These are phyloP conservation scores for Asarcornis scutulata DNA, from an alignment of 2,113 vertebrate genomes.

Conservation along the genomic window DNA sequence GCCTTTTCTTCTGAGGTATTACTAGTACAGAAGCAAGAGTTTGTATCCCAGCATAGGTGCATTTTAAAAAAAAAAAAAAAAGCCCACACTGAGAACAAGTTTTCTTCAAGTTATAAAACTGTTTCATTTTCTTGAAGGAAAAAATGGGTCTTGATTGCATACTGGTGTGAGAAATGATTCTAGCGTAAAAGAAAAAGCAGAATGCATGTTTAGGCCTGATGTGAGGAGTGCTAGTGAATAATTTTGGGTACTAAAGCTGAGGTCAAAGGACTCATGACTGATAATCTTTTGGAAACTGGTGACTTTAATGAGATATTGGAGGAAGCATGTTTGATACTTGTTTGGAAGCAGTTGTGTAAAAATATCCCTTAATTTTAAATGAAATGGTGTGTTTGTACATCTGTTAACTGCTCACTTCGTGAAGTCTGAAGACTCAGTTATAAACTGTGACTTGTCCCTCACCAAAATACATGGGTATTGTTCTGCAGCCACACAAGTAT, in stretches of 20 bases:
- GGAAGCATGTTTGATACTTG: neutral
- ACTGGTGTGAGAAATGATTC: neutral
- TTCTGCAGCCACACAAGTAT: neutral
- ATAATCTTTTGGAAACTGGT: neutral
- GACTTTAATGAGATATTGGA: neutral
- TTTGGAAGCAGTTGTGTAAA: neutral
- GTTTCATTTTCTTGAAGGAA: neutral
- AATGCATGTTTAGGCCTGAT: neutral
- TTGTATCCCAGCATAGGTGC: neutral
- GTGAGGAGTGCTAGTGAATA: neutral
- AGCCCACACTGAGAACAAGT: neutral
- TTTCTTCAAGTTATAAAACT: neutral
- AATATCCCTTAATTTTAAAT: neutral
- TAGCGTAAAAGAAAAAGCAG: neutral
- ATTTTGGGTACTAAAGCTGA: neutral
- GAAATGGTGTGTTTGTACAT: neutral
- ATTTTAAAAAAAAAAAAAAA: neutral
- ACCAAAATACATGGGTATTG: neutral
- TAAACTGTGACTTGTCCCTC: neutral
- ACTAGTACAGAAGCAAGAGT: neutral
- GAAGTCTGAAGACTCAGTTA: no score
- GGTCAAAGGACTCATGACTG: neutral
- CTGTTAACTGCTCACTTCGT: no score
- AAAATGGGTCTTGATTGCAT: neutral
- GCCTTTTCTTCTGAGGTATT: neutral